phyloP scores from a whole-genome alignment of 2,113 vertebrate species.

The Alces alces region DNA sequence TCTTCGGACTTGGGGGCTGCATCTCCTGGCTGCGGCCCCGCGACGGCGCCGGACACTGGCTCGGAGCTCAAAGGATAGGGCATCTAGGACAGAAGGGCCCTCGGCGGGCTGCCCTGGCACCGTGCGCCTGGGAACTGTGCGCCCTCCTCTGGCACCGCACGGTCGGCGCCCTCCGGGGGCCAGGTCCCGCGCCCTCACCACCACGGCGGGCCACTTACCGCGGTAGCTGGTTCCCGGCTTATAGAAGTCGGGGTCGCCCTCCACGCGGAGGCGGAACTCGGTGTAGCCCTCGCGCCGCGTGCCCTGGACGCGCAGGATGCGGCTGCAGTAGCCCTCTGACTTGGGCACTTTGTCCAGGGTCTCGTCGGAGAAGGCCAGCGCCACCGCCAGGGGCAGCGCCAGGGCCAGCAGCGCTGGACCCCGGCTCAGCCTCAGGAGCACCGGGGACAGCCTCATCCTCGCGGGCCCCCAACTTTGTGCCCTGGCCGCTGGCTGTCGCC shows the following conservation, averaged over 20 bases:
- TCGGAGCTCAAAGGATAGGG: not conserved
- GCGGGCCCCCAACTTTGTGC: constrained; percentile 75
- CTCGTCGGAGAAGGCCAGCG: constrained; percentile 90
- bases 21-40: not conserved
- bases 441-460: constrained; percentile 77
- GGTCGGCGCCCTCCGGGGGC: not conserved
- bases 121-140: not conserved
- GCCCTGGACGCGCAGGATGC: constrained; percentile 92
- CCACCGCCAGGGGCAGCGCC: constrained; percentile 84
- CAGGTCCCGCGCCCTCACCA: not conserved
- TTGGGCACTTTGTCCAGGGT: constrained; percentile 89
- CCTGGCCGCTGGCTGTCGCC: constrained; percentile 4
- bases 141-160: not conserved
- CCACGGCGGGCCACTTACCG: constrained; percentile 82
- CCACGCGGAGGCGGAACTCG: constrained; percentile 95
- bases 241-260: constrained; percentile 95
- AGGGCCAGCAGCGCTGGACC: constrained; percentile 77
- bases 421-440: constrained; percentile 59
- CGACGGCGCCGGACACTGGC: not conserved
- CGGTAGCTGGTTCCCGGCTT: constrained; percentile 96
- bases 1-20: not conserved
- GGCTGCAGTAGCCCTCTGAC: constrained; percentile 94
- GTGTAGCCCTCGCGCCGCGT: constrained; percentile 90
- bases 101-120: not conserved
- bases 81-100: not conserved